These are phyloP conservation scores for Sebastes taczanowskii DNA, from an alignment of 2,797 vertebrate species.

Conservation along the genomic window DNA sequence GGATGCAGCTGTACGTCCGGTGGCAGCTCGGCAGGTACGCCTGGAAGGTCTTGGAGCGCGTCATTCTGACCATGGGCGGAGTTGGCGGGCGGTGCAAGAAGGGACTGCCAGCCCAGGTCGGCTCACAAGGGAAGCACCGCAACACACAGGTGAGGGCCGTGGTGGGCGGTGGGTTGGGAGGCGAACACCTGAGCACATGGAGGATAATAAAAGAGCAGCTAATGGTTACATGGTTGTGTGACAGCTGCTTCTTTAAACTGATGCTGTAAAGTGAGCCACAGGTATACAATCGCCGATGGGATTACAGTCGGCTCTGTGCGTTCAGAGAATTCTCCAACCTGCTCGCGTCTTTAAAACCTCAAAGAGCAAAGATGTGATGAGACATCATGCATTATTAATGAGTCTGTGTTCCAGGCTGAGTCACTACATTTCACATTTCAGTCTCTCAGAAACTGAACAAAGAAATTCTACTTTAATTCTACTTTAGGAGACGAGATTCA, in stretches of 20 bases:
- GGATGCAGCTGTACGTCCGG: constrained; percentile 98
- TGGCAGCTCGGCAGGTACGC: constrained; percentile 97
- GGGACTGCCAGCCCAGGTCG: constrained; percentile 95
- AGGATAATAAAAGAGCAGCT: not conserved
- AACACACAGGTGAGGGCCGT: constrained; percentile 99
- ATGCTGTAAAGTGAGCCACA: constrained; percentile 21
- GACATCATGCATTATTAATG: constrained; percentile 13
- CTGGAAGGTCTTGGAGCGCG: constrained; percentile 98
- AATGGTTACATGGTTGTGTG: constrained; percentile 13
- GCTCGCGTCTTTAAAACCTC: constrained; percentile 14
- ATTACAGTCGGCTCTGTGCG: constrained; percentile 24
- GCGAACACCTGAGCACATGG: constrained; percentile 80
- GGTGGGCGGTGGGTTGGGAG: constrained; percentile 93
- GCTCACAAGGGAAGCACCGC: constrained; percentile 99
- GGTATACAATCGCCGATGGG: constrained; percentile 39
- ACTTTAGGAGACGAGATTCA: not conserved
- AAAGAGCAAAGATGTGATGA: not conserved
- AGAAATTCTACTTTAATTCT: not conserved
- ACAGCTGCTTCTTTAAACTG: constrained; percentile 19
- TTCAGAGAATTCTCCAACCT: constrained; percentile 13
- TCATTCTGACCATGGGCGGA: constrained; percentile 92
- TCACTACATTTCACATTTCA: not conserved
- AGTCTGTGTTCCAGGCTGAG: not conserved
- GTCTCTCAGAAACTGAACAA: not conserved
- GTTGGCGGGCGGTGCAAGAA: constrained; percentile 94